Base-by-base conservation (phyloP, 2,797 vertebrate genomes). In the Poeciliopsis presidionis region DNA sequence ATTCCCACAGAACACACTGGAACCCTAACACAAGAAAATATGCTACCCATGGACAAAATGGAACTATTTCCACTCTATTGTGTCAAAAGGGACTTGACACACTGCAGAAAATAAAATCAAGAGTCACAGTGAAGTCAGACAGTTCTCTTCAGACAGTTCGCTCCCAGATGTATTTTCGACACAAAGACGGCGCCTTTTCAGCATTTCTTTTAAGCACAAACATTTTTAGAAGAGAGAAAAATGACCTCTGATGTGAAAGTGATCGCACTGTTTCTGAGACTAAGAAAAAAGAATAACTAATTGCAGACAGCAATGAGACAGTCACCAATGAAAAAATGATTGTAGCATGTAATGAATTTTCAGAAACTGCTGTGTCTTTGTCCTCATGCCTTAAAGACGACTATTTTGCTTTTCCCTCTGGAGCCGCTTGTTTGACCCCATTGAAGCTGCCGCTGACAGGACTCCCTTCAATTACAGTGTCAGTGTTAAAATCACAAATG, bases 161-260 rank as follows among this genome's bases (percentile, higher is more conserved):
- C 18, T 25, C 20, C 36, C 20, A 25, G 63, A 36, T 22, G 28
- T 71, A 22, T n/a, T 85, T 79, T 45, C 61, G 72, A 55, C 8
- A 59, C 22, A 63, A 41, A 22, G n/a, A 77, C 41, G 43, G 73
- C 73, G 71, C 46, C 70, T 67, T 76, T 67, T 73, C 70, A 46
- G 84, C 3, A 74, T 80, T 70, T 59, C 81, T 33, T 79, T 46
- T 76, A 25, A 22, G 30, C 11, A 5, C 5, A 75, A 20, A 71
- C 49, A 41, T 74, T 83, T 87, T 81, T 73, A 76, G 75, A 76
- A 81, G 49, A 28, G 51, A 36, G 22, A 72, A 30, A 20, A 9
- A 30, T 9, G 46, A 47, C 63, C 41, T 41, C 65, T 18, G 5
- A 39, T 39, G 8, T 41, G 9, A 41, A 12, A 67, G 18, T 25